Conservation (phyloP, 2,888 invertebrate species). For the Pantelozetes paolii region DNA sequence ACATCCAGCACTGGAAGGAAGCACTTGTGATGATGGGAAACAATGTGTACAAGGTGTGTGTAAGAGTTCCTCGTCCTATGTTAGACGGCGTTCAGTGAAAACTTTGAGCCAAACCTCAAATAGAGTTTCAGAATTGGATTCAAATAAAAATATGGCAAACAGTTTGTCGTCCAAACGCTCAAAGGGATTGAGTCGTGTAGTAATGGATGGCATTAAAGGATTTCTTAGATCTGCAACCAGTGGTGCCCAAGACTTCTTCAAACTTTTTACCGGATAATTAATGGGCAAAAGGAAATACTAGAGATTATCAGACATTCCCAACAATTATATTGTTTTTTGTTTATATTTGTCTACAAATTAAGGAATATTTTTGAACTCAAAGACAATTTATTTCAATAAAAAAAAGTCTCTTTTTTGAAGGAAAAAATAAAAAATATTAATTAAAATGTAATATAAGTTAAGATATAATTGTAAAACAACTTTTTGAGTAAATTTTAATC, state of each 20-base stretch:
- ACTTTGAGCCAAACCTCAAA: not conserved
- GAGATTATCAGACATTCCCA: too few relatives aligned
- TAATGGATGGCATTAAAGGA: slow-evolving; percentile 35
- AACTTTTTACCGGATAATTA: slow-evolving; percentile 6
- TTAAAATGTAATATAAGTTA: too few relatives aligned
- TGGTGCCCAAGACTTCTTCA: slow-evolving; percentile 35
- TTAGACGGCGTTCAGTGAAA: not conserved
- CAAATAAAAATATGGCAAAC: not conserved
- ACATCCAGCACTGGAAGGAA: slow-evolving; percentile 53
- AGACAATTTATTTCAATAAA: too few relatives aligned
- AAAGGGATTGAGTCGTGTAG: not conserved
- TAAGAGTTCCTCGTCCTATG: slow-evolving; percentile 8
- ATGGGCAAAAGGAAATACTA: not conserved
- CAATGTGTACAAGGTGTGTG: slow-evolving; percentile 43
- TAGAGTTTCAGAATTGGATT: slow-evolving; percentile 1
- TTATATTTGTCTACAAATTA: too few relatives aligned
- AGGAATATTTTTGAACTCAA: too few relatives aligned
- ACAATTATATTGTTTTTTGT: too few relatives aligned
- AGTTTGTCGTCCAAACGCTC: not conserved
- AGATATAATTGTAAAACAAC: too few relatives aligned
- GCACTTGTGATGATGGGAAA: slow-evolving; percentile 49
- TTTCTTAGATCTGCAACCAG: slow-evolving; percentile 16
- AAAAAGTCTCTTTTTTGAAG: too few relatives aligned
- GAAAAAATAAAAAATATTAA: too few relatives aligned
- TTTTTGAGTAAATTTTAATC: too few relatives aligned